A percentile compares a stretch with the other conserved stretches of the same genome.
Conservation (phyloP, 2,888 invertebrate genomes). For the Nomada fabriciana region DNA sequence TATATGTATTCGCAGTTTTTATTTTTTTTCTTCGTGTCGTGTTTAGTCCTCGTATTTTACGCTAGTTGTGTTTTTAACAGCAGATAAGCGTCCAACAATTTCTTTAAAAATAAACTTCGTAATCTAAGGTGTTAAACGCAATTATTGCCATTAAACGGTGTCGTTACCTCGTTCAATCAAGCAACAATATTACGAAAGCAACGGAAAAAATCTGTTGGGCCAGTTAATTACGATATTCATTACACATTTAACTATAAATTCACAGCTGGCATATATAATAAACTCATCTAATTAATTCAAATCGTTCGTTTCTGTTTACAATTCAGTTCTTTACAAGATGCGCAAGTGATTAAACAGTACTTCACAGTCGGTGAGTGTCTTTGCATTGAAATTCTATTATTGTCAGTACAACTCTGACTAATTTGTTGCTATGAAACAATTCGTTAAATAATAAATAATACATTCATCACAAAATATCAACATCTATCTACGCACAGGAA, state of each 20-base stretch:
- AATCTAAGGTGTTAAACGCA: background rate
- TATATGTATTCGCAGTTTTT: too few relatives aligned
- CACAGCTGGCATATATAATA: background rate
- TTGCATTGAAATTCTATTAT: conserved; percentile 36
- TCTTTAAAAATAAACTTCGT: background rate
- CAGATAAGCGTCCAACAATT: background rate
- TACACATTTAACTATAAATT: background rate
- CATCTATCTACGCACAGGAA: conserved; percentile 28
- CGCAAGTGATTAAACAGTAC: conserved; percentile 20
- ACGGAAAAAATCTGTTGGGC: background rate
- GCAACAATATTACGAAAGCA: background rate
- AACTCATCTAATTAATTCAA: background rate
- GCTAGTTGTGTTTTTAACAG: too few relatives aligned
- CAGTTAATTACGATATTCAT: background rate
- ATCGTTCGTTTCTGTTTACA: background rate
- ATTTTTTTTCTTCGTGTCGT: too few relatives aligned
- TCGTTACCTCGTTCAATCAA: background rate
- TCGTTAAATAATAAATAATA: conserved; percentile 47
- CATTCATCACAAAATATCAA: conserved; percentile 41
- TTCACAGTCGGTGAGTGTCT: background rate
- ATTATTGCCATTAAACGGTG: conserved; percentile 4
- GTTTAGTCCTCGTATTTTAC: too few relatives aligned
- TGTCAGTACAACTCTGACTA: conserved; percentile 63
- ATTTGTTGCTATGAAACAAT: conserved; percentile 34
- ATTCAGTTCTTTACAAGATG: too few relatives aligned